Percentiles rank a stretch among this genome's conserved stretches.
Conservation (phyloP, 2,113 vertebrate genomes). For the Poecile atricapillus region DNA sequence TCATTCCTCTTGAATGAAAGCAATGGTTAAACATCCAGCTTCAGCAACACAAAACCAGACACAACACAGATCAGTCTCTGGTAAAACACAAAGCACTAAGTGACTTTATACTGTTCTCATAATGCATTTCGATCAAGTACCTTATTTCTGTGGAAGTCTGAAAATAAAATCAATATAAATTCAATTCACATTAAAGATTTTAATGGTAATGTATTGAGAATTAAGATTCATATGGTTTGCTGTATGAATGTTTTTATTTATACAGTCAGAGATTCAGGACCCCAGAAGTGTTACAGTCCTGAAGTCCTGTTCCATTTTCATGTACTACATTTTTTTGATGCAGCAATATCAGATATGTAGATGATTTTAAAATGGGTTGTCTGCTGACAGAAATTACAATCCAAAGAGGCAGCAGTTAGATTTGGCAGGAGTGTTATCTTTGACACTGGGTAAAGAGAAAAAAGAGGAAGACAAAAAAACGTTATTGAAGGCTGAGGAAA, state of each 20-base stretch:
- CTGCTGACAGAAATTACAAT: neutral
- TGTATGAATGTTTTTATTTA: neutral
- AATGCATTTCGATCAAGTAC: neutral
- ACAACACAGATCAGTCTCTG: neutral
- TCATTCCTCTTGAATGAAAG: neutral
- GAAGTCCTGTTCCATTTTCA: neutral
- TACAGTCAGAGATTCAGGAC: neutral
- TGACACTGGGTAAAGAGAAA: neutral
- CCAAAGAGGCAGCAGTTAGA: neutral
- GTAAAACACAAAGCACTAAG: neutral
- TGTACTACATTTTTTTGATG: neutral
- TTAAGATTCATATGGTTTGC: neutral
- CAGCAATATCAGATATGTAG: neutral
- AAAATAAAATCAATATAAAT: neutral
- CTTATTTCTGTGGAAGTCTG: neutral
- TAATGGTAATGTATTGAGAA: neutral
- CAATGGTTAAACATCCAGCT: neutral
- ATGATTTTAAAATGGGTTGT: neutral
- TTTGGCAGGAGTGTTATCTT: neutral
- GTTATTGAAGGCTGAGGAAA: neutral
- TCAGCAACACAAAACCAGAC: neutral
- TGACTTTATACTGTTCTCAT: neutral
- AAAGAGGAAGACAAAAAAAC: neutral
- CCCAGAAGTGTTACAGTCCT: neutral
- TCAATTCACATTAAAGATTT: neutral